Evolutionary conservation across 2,113 vertebrate genomes (phyloP).

Genomic region (Phoxinus phoxinus): DNA sequence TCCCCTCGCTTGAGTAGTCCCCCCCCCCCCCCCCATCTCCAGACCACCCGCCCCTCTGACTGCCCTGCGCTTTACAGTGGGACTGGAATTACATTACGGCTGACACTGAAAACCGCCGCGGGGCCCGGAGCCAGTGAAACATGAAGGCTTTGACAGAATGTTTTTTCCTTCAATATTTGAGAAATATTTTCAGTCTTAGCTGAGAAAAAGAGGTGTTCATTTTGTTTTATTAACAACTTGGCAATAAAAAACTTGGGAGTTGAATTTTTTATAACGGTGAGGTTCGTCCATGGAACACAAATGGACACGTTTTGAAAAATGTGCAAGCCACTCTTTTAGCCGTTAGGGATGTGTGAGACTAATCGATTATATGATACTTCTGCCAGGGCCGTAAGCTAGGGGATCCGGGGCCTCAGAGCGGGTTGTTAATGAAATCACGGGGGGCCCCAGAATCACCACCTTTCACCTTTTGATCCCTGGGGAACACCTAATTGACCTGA

Average conservation of each 20-base stretch:
- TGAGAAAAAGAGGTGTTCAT: neutral
- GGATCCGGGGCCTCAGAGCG: too few relatives aligned
- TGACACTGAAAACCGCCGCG: slow-evolving; percentile 52
- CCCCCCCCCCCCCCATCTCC: neutral
- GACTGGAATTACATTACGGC: slow-evolving; percentile 52
- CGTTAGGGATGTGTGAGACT: too few relatives aligned
- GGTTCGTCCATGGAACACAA: neutral
- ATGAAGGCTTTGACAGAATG: slow-evolving; percentile 57
- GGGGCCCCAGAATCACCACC: too few relatives aligned
- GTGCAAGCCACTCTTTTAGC: neutral
- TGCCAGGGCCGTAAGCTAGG: too few relatives aligned
- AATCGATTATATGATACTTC: too few relatives aligned
- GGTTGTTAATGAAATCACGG: too few relatives aligned
- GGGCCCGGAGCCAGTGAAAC: slow-evolving; percentile 55
- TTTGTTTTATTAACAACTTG: slow-evolving; percentile 25
- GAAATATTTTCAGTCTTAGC: slow-evolving; percentile 44
- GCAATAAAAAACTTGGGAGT: neutral
- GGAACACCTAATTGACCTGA: too few relatives aligned
- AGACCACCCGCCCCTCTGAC: slow-evolving; percentile 26
- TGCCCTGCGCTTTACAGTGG: slow-evolving; percentile 16
- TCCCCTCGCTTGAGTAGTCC: neutral
- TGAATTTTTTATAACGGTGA: neutral
- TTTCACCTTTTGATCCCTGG: too few relatives aligned
- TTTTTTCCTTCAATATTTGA: slow-evolving; percentile 42
- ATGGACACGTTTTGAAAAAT: neutral